Evolutionary conservation across 2,888 invertebrate species (phyloP), one percentile per base, ranked within the genome.

Genomic region (Calameuta filiformis): DNA sequence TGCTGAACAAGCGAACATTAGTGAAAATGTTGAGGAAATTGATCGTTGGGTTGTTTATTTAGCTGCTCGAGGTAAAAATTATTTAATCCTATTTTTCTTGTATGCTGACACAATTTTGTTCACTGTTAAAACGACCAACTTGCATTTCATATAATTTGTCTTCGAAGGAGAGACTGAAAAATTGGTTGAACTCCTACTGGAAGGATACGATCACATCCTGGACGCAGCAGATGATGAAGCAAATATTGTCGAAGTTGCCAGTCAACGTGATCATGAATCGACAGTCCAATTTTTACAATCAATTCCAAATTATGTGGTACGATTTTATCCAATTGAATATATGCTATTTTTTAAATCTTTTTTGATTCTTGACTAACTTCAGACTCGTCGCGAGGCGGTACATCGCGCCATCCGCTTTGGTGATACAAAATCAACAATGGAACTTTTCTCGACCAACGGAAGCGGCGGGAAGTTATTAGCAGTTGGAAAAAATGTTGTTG

Each of bases 181-280:
- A 83, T 91, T 96, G 78, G 94, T 95, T 35, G 95, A 96, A 85
- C 91, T 97, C 15, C 89, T 97, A 23, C 88, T 96, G 76, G 96
- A 96, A 91, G 98, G 98, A 1, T 98, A 98, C 89, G 97, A 97
- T 88, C 97, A 97, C 85, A 95, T 98, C 77, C 91, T 97, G 75
- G 97, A 97, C 88, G 93, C 97, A 6, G 93, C 94, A 4, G 97
- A 97, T 87, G 94, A 94, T 23, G 95, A 95, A 1, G 93, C 93
- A 1, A 92, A 94, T 3, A 95, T 97, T 77, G 90, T 95, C 3
- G 95, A 96, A 77, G 94, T 96, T 9, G 94, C 95, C 0, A 93
- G 94, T 11, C 94, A 94, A 79, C 94, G 96, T 12, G 94, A 95
- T 4, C 95, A 96, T 83, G 92, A 93, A 1, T 94, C 95, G 34